Conservation (phyloP, 1,140 invertebrate species). For the Drosophila lacertosa region DNA sequence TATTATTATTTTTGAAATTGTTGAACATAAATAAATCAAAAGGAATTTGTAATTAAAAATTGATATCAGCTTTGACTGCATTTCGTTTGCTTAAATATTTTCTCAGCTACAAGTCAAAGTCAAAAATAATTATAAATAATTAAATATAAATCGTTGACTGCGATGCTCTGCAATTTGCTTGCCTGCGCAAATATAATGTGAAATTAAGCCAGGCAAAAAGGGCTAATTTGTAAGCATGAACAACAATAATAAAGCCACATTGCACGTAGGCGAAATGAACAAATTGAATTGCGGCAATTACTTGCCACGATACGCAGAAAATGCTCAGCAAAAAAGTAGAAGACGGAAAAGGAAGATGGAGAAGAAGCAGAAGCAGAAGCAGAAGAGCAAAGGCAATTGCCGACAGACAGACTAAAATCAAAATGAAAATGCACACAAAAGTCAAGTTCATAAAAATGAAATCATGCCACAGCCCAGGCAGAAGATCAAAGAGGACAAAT, state of each 20-base stretch:
- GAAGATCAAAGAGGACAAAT: conserved; percentile 83
- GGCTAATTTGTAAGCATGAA: conserved; percentile 37
- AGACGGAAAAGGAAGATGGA: conserved; percentile 8
- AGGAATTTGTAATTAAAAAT: neutral
- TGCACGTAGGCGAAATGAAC: conserved; percentile 70
- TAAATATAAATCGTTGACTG: conserved; percentile 13
- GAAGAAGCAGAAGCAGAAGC: conserved; percentile 7
- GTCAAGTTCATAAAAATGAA: conserved; percentile 83
- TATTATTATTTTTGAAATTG: neutral
- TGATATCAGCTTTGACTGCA: neutral
- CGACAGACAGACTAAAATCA: conserved; percentile 35
- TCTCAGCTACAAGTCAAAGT: neutral
- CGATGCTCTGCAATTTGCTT: neutral
- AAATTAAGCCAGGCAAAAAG: conserved; percentile 15
- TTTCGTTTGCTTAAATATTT: neutral
- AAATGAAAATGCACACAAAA: conserved; percentile 56
- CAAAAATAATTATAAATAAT: conserved; percentile 17
- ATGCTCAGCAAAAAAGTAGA: conserved; percentile 24
- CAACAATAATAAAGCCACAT: conserved; percentile 61
- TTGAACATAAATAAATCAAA: neutral
- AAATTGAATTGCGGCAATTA: conserved; percentile 82
- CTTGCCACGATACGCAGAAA: conserved; percentile 77
- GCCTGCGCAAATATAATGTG: conserved; percentile 9
- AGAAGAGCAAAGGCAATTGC: conserved; percentile 3
- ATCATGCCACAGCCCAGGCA: conserved; percentile 79